Conservation (phyloP, 2,888 invertebrate species). For the Leucophenga maculata region DNA sequence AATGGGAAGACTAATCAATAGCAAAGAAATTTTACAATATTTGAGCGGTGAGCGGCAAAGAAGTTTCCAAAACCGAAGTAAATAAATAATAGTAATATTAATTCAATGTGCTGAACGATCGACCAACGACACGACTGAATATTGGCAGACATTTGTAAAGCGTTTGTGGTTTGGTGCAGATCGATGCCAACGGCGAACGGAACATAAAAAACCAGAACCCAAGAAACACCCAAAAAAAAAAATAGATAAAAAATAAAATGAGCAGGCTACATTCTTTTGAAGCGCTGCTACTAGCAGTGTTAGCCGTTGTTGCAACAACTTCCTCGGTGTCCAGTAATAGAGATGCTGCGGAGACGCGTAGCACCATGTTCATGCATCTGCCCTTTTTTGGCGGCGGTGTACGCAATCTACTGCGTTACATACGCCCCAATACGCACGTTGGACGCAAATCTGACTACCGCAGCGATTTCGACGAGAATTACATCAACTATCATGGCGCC, state of each 20-base stretch:
- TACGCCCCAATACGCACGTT: constrained; percentile 51
- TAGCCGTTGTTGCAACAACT: not conserved
- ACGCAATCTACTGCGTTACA: constrained; percentile 56
- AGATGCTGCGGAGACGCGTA: constrained; percentile 76
- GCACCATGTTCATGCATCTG: constrained; percentile 65
- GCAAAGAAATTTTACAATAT: not conserved
- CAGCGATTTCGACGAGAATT: constrained; percentile 62
- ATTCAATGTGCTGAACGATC: not conserved
- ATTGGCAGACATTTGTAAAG: constrained; percentile 11
- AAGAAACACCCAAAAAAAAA: not conserved
- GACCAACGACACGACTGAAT: not conserved
- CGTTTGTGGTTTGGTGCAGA: constrained; percentile 8
- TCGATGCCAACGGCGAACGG: not conserved
- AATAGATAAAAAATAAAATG: not conserved
- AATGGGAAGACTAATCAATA: constrained; percentile 28
- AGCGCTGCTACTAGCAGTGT: not conserved
- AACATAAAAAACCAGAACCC: not conserved
- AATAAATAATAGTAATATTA: not conserved
- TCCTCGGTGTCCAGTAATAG: not conserved
- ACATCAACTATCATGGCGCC: constrained; percentile 62
- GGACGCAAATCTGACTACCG: constrained; percentile 60
- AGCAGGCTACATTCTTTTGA: not conserved
- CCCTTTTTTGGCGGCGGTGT: constrained; percentile 64
- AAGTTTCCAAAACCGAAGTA: not conserved
- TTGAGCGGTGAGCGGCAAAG: not conserved